phyloP scores from a whole-genome alignment of 2,797 vertebrate species.

The Epinephelus awoara region DNA sequence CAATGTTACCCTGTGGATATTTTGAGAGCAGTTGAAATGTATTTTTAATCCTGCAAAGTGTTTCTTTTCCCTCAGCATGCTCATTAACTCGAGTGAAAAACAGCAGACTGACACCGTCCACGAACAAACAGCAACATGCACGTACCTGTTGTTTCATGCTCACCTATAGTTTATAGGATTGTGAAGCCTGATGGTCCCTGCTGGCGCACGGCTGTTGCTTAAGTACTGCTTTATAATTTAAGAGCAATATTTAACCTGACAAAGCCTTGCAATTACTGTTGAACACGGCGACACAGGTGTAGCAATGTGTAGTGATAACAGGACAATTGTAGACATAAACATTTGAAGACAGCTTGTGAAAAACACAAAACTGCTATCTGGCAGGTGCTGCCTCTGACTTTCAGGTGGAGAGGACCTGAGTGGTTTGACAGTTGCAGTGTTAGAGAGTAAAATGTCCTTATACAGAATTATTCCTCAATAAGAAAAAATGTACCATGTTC shows the following conservation, averaged over 20 bases:
- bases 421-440: conserved; percentile 19
- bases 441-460: conserved; percentile 13
- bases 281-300: conserved; percentile 52
- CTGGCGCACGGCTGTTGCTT: conserved; percentile 67
- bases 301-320: conserved; percentile 41
- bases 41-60: conserved; percentile 15
- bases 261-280: conserved; percentile 60
- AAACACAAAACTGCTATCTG: neutral
- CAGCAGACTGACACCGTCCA: neutral
- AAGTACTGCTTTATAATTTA: conserved; percentile 60
- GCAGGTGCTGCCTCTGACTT: conserved; percentile 45
- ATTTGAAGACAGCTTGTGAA: conserved; percentile 51
- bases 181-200: conserved; percentile 16
- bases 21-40: conserved; percentile 16
- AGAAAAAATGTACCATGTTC: neutral
- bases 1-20: neutral
- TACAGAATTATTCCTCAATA: conserved; percentile 9
- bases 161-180: conserved; percentile 48
- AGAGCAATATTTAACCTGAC: conserved; percentile 40
- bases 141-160: conserved; percentile 58
- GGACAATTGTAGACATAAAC: conserved; percentile 27
- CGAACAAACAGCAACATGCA: conserved; percentile 22
- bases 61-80: conserved; percentile 7
- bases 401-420: conserved; percentile 24
- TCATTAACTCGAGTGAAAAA: conserved; percentile 15